Percentiles rank a stretch among this genome's conserved stretches.
These are phyloP conservation scores for Lomographa bimaculata DNA, from an alignment of 2,888 invertebrate species.

Conservation along the genomic window DNA sequence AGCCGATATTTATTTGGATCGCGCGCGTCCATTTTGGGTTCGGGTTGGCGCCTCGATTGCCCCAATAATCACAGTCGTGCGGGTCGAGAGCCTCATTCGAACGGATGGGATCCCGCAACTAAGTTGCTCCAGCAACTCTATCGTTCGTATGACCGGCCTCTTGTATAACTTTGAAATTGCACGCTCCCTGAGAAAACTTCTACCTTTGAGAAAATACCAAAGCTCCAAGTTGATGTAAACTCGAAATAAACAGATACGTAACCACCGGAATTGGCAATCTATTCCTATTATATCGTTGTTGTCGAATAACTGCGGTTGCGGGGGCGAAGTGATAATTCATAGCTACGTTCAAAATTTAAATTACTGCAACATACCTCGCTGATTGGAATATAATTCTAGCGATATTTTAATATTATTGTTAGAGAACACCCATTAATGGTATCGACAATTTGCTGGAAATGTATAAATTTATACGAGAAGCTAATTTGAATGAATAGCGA, in stretches of 20 bases:
- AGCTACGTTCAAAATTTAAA: constrained; percentile 30
- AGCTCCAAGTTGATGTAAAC: constrained; percentile 62
- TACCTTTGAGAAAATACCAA: constrained; percentile 72
- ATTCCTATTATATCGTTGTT: constrained; percentile 51
- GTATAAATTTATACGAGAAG: constrained; percentile 8
- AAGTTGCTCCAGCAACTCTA: constrained; percentile 32
- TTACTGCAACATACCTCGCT: constrained; percentile 25
- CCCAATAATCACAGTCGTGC: constrained; percentile 75
- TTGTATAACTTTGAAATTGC: constrained; percentile 72
- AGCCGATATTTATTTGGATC: constrained; percentile 77
- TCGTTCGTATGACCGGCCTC: constrained; percentile 46
- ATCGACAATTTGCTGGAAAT: constrained; percentile 20
- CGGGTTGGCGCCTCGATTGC: constrained; percentile 62
- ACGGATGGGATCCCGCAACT: constrained; percentile 34
- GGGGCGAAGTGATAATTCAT: constrained; percentile 21
- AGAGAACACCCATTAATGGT: constrained; percentile 18
- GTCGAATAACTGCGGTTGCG: constrained; percentile 26
- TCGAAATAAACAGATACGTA: constrained; percentile 63
- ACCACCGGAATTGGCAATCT: constrained; percentile 63
- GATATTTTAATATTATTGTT: constrained; percentile 21
- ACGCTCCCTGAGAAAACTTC: constrained; percentile 69
- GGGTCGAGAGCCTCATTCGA: constrained; percentile 34
- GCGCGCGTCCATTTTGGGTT: constrained; percentile 55
- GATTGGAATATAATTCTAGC: constrained; percentile 23
- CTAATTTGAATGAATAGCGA: no score